Percentiles rank a stretch among this genome's conserved stretches.
Conservation (phyloP, 2,113 vertebrate genomes). For the Crotalus horridus region DNA sequence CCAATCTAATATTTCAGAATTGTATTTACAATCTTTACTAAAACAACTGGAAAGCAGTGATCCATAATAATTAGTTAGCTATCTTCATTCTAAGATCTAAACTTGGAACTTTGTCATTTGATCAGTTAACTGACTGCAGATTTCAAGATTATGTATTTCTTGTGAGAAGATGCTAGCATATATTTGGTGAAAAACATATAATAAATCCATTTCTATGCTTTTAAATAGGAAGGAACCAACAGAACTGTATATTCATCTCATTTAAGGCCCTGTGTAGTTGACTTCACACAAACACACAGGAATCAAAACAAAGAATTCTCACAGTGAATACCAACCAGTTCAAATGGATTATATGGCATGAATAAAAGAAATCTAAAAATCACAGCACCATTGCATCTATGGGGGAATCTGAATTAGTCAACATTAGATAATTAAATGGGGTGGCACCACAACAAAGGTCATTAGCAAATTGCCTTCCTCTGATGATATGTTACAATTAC, state of each 20-base stretch:
- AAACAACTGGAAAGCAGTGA: not conserved
- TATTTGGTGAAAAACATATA: not conserved
- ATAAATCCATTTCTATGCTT: not conserved
- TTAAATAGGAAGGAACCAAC: not conserved
- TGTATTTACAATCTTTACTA: not conserved
- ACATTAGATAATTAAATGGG: conserved; percentile 10
- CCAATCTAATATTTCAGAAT: not conserved
- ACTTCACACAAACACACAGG: not conserved
- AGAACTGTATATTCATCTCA: not conserved
- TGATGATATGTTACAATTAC: conserved; percentile 17
- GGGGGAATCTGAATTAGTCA: conserved; percentile 2
- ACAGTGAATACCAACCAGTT: not conserved
- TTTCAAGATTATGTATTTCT: not conserved
- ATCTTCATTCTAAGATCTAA: not conserved
- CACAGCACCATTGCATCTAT: not conserved
- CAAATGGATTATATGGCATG: not conserved
- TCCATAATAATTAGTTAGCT: not conserved
- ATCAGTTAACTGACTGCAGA: too few species aligned
- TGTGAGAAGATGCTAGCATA: not conserved
- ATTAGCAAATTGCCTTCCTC: conserved; percentile 11
- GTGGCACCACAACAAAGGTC: not conserved
- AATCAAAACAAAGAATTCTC: not conserved
- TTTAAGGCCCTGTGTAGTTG: not conserved
- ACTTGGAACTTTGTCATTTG: not conserved
- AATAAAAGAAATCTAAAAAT: not conserved